Evolutionary conservation across 1,140 invertebrate species (phyloP), one percentile per base, ranked within the genome.

Genomic region (Trichonephila inaurata): DNA sequence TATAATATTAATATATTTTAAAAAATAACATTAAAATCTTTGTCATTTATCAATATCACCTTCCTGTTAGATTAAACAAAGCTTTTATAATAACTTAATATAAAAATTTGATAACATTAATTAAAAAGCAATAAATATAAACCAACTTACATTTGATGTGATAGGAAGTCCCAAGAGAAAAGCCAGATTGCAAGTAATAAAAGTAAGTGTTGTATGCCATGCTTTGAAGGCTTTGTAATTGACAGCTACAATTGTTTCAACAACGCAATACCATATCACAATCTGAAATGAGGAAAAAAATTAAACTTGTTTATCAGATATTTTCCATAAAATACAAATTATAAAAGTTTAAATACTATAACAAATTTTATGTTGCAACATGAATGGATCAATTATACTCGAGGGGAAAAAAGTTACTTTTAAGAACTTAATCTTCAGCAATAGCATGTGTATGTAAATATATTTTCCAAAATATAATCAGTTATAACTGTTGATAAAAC

Each of bases 171-270:
- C 98, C 94, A 99, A 96, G 95, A 98, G 96, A 93, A 98, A 97
- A 14, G 97, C 98, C 89, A 97, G 97, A 0, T 97, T 97, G 95
- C 98, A 98, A 95, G 97, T 97, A 88, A 98, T 97, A 95, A 98
- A 98, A 0, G 98, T 98, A 83, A 98, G 98, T 8, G 97, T 98
- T 0, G 98, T 98, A 95, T 98, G 97, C 97, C 97, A 98, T 97
- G 97, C 94, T 97, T 97, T 96, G 97, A 98, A 66, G 98, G 98
- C 96, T 98, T 98, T 95, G 98, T 97, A 97, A 98, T 98, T 98
- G 98, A 96, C 97, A 33, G 97, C 97, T 96, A 97, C 97, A 93
- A 98, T 97, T 8, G 97, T 97, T 86, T 95, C 95, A 92, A 98
- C 97, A 40, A 98, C 97, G 95, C 97, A 97, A 96, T 98, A 97